A percentile compares a stretch with the other conserved stretches of the same genome.
These are phyloP conservation scores for Equus quagga DNA, from an alignment of 2,113 vertebrate genomes.

Conservation along the genomic window DNA sequence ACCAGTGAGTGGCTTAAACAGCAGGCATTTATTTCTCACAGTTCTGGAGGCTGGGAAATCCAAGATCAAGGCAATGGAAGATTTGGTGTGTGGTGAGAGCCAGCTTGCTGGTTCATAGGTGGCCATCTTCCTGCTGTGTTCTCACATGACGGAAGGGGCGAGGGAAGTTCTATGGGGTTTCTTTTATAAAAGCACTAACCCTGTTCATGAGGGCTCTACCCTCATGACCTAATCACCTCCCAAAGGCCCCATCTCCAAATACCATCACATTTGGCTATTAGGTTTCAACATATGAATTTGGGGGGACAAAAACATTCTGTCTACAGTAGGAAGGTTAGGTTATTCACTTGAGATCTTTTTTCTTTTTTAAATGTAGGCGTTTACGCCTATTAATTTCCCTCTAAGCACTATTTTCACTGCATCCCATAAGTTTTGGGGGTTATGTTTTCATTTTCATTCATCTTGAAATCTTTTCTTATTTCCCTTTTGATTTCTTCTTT, in stretches of 20 bases:
- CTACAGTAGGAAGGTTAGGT: neutral
- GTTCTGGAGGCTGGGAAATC: neutral
- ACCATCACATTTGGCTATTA: neutral
- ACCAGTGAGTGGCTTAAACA: neutral
- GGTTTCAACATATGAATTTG: neutral
- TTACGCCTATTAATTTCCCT: neutral
- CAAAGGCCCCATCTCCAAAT: neutral
- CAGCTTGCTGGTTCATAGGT: neutral
- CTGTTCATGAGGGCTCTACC: neutral
- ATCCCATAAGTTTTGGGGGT: neutral
- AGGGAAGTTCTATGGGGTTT: neutral
- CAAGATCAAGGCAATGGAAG: neutral
- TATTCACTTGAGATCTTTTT: neutral
- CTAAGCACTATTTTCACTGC: neutral
- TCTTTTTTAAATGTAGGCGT: neutral
- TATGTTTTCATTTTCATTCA: neutral
- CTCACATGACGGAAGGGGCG: neutral
- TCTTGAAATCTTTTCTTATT: neutral
- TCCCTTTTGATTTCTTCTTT: neutral
- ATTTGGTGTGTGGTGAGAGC: neutral
- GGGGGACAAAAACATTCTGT: neutral
- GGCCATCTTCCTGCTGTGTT: neutral
- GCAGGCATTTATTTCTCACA: neutral
- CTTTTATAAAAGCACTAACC: neutral
- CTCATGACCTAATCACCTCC: neutral